Evolutionary conservation across 2,113 vertebrate species (phyloP), one percentile per base, ranked within the genome.

Genomic region (Amphilophus citrinellus): DNA sequence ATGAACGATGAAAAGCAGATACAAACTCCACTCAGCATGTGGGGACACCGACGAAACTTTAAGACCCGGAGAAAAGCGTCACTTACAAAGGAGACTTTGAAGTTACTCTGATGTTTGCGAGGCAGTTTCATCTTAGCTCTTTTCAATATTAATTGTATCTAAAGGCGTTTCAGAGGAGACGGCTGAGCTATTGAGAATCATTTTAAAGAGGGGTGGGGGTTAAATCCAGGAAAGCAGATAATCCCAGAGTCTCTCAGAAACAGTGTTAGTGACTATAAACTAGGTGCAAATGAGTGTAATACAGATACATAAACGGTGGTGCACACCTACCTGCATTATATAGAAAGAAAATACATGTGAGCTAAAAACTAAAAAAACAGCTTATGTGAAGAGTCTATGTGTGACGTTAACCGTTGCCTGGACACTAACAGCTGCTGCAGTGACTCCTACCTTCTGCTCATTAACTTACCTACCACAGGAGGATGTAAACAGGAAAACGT

Each of bases 121-220:
- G 50, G 47, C 68, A 61, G 81, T 82, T 86, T 85, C 47, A 86
- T 88, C 61, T 73, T 2, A 13, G 78, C 58, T 79, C 53, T 73
- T 77, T 88, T 79, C 75, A 83, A 59, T 86, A 87, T 80, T 86
- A 86, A 88, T 78, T 87, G 61, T 78, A 77, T 89, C 82, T 79
- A 90, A 93, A 60, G 86, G 84, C 80, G 5, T 77, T 86, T 87
- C 59, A 82, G 68, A 86, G 42, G 63, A 63, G 73, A 82, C 17
- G 1, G 57, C 39, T 61, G 59, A 87, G 62, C 32, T 75, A 30
- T 53, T 59, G 30, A 89, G 62, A 82, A 82, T 75, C 58, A 1
- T 15, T 78, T 56, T 37, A 30, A 60, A 79, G 79, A 88, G 66
- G 62, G 57, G 76, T 76, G 27, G 35, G 20, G 42, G 50, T 17